Evolutionary conservation across 2,113 vertebrate genomes (phyloP).

Genomic region (Burhinus oedicnemus): DNA sequence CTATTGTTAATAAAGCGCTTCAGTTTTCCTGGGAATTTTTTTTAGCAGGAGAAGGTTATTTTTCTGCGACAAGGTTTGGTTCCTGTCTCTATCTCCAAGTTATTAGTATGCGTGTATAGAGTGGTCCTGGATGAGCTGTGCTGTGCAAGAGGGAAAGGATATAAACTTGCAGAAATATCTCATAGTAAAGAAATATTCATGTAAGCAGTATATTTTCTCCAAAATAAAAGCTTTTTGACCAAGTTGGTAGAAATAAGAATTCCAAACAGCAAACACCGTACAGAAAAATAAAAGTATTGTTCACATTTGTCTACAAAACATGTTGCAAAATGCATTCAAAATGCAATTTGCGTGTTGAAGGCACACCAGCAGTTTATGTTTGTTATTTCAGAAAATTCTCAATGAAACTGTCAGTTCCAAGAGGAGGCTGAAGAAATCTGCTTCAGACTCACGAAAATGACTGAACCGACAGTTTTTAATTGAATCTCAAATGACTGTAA

Average conservation of each 20-base stretch:
- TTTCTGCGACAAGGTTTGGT: neutral
- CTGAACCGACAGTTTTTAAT: slow-evolving; percentile 69
- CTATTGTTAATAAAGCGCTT: neutral
- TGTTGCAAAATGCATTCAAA: neutral
- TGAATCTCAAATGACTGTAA: slow-evolving; percentile 66
- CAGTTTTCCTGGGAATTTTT: neutral
- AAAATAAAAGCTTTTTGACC: neutral
- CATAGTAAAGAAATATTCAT: neutral
- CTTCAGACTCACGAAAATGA: slow-evolving; percentile 47
- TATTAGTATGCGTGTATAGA: neutral
- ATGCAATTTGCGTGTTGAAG: neutral
- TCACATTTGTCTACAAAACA: neutral
- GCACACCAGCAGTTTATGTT: slow-evolving; percentile 36
- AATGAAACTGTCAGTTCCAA: slow-evolving; percentile 54
- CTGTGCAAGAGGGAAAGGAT: neutral
- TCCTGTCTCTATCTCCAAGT: neutral
- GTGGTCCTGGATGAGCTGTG: neutral
- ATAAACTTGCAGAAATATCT: neutral
- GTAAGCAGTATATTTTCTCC: neutral
- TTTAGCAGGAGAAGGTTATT: neutral
- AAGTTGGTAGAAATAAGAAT: neutral
- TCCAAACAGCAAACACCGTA: neutral
- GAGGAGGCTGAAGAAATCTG: slow-evolving; percentile 59
- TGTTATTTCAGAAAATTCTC: slow-evolving; percentile 53
- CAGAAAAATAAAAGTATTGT: neutral